Percentiles rank a stretch among this genome's conserved stretches.
phyloP scores from a whole-genome alignment of 1,140 invertebrate species.

The Trichoplusia ni region DNA sequence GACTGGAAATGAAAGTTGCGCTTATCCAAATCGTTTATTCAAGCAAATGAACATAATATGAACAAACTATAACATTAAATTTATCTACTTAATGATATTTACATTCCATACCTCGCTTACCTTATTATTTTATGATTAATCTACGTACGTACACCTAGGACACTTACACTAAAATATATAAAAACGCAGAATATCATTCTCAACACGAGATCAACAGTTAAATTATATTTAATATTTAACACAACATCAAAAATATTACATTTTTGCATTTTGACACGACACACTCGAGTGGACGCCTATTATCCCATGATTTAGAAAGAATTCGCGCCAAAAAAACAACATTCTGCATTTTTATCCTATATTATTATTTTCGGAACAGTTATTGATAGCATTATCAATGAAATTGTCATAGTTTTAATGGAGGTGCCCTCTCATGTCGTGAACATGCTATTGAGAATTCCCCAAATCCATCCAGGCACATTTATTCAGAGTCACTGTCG shows the following conservation, averaged over 20 bases:
- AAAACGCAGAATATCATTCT: slow-evolving; percentile 68
- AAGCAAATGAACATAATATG: slow-evolving; percentile 81
- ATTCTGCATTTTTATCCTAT: slow-evolving; percentile 68
- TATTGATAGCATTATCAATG: slow-evolving; percentile 60
- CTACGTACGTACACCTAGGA: slow-evolving; percentile 67
- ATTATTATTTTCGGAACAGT: slow-evolving; percentile 57
- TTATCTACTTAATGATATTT: slow-evolving; percentile 81
- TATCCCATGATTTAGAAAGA: slow-evolving; percentile 27
- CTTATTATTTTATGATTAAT: slow-evolving; percentile 55
- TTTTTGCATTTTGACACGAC: slow-evolving; percentile 33
- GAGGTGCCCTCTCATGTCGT: slow-evolving; percentile 33
- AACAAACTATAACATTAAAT: slow-evolving; percentile 82
- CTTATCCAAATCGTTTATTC: slow-evolving; percentile 80
- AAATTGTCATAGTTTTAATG: slow-evolving; percentile 48
- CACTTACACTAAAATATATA: slow-evolving; percentile 60
- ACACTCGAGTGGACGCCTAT: background rate
- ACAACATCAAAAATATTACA: slow-evolving; percentile 39
- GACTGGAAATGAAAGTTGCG: slow-evolving; percentile 58
- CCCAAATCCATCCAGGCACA: slow-evolving; percentile 29
- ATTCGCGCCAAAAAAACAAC: slow-evolving; percentile 51
- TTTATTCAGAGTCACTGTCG: background rate
- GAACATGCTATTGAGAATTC: slow-evolving; percentile 27
- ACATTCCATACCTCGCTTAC: slow-evolving; percentile 73
- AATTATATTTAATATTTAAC: slow-evolving; percentile 36
- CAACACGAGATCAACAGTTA: slow-evolving; percentile 21